These are phyloP conservation scores for Acholoe squamosa DNA, from an alignment of 2,888 invertebrate genomes.

Conservation along the genomic window DNA sequence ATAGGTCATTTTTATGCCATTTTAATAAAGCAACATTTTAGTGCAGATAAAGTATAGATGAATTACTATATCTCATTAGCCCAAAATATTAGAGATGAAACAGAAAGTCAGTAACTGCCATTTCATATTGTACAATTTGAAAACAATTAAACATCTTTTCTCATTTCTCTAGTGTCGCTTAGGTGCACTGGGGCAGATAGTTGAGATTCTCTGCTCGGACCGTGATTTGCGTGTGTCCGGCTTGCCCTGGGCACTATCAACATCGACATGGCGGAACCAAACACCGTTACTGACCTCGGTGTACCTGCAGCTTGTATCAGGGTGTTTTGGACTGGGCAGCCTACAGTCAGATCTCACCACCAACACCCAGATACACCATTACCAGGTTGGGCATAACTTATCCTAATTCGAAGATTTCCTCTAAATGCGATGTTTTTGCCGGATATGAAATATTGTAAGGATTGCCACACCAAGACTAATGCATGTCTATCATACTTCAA, in stretches of 20 bases:
- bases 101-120: too few relatives aligned
- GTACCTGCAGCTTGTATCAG: constrained; percentile 85
- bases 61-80: too few relatives aligned
- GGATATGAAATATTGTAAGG: too few relatives aligned
- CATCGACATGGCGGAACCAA: constrained; percentile 40
- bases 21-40: too few relatives aligned
- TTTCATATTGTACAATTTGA: too few relatives aligned
- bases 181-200: constrained; percentile 83
- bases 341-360: constrained; percentile 72
- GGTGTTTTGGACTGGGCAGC: constrained; percentile 85
- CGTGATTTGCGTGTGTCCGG: not conserved
- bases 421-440: too few relatives aligned
- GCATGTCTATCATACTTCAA: too few relatives aligned
- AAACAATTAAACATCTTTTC: too few relatives aligned
- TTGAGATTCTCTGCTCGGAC: constrained; percentile 81
- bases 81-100: too few relatives aligned
- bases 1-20: too few relatives aligned
- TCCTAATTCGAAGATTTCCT: not conserved
- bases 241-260: not conserved
- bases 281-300: constrained; percentile 80
- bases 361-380: constrained; percentile 85
- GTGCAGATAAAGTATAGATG: too few relatives aligned
- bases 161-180: constrained; percentile 81
- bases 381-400: constrained; percentile 81
- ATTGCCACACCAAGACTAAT: too few relatives aligned